Evolutionary conservation across 2,888 invertebrate species (phyloP), one percentile per base, ranked within the genome.

Genomic region (Achlya flavicornis): DNA sequence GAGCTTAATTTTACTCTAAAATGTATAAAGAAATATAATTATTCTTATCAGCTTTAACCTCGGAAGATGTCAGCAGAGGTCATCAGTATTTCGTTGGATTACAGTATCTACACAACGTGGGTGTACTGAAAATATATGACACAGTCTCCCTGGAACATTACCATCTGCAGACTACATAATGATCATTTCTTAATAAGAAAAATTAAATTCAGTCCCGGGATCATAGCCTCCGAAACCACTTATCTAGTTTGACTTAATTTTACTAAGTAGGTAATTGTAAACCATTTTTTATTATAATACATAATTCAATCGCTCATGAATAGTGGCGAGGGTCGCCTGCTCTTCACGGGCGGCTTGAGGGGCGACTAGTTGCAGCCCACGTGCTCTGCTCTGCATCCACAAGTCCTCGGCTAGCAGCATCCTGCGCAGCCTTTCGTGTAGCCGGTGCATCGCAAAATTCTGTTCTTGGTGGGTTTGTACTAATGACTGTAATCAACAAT

Each of bases 311-410:
- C 8, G 38, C 2, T 38, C 7, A 38, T 38, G 0, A 26, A 7
- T 89, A 98, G 97, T 98, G 98, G 98, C 95, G 97, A 69, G 98
- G 98, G 7, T 97, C 97, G 75, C 85, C 96, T 8, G 95, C 96
- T 59, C 92, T 97, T 4, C 95, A 97, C 63, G 92, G 95, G 33
- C 95, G 96, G 64, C 95, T 97, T 86, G 96, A 97, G 80, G 98
- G 98, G 7, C 95, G 97, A 53, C 93, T 98, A 66, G 96, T 98
- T 62, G 94, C 97, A 33, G 96, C 96, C 1, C 96, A 97, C 76
- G 94, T 98, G 64, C 95, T 97, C 71, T 98, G 98, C 82, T 95
- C 97, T 63, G 96, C 97, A 73, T 89, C 94, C 11, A 84, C 88
- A 53, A 82, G 89, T 4, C 81, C 94, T 58, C 94, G 94, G 64